Conservation (phyloP, 1,140 invertebrate genomes). For the Panagrolaimus sp. region DNA sequence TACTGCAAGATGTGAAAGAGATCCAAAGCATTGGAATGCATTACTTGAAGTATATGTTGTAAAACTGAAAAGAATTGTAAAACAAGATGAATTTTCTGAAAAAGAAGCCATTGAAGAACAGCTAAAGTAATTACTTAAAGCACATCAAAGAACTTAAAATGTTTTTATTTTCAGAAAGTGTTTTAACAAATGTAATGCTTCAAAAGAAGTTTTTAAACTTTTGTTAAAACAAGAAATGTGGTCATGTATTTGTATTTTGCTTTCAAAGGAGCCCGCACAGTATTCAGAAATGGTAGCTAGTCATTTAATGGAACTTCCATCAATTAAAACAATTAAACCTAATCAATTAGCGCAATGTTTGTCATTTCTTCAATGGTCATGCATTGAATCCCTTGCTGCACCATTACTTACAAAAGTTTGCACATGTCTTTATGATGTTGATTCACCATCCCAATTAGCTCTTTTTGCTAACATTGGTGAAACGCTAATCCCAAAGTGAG, state of each 20-base stretch:
- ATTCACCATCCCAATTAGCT: not conserved
- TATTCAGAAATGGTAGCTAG: not conserved
- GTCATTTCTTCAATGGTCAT: not conserved
- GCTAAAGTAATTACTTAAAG: conserved; percentile 4
- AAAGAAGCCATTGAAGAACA: not conserved
- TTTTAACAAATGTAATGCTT: not conserved
- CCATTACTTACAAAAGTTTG: not conserved
- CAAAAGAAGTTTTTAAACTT: conserved; percentile 3
- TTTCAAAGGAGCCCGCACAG: not conserved
- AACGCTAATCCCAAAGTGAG: not conserved
- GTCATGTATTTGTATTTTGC: conserved; percentile 2
- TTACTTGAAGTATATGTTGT: not conserved
- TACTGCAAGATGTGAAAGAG: not conserved
- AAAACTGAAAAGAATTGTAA: conserved; percentile 1
- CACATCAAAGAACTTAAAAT: not conserved
- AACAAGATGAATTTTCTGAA: not conserved
- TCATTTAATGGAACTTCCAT: not conserved
- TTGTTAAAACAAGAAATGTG: conserved; percentile 7
- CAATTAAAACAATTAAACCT: not conserved
- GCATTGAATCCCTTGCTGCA: not conserved
- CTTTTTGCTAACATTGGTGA: conserved; percentile 8
- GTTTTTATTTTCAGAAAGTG: not conserved
- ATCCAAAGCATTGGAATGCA: not conserved
- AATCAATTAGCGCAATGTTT: not conserved
- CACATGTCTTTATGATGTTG: not conserved